These are phyloP conservation scores for Stylophora pistillata DNA, from an alignment of 64 coral and sea anemone genomes.

Conservation along the genomic window DNA sequence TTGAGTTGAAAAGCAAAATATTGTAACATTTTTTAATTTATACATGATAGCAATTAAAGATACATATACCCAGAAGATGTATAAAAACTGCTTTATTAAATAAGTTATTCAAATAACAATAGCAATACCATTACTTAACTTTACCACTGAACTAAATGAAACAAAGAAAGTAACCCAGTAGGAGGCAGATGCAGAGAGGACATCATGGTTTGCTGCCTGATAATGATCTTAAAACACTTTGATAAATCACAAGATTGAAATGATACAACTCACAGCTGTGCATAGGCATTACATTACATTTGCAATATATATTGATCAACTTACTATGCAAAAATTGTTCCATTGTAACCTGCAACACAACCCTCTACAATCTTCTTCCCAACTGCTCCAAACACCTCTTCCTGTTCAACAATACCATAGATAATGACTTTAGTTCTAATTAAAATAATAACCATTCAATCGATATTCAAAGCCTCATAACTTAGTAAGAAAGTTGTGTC, in stretches of 20 bases:
- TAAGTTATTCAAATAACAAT: background rate
- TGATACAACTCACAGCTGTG: background rate
- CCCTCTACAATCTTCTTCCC: slow-evolving; percentile 98
- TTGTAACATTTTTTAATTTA: too few species aligned
- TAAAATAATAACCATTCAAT: too few species aligned
- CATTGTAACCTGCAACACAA: slow-evolving; percentile 95
- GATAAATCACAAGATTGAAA: background rate
- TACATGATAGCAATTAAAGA: background rate
- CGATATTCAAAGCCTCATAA: too few species aligned
- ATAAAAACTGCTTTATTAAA: background rate
- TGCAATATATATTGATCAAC: background rate
- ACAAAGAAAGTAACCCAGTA: background rate
- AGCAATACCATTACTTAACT: background rate
- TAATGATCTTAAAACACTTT: background rate
- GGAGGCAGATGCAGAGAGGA: background rate
- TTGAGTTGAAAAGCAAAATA: too few species aligned
- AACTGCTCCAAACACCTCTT: slow-evolving; percentile 96
- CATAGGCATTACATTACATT: background rate
- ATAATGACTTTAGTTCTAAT: background rate
- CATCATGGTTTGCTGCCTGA: too few species aligned
- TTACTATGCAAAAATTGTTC: slow-evolving; percentile 99
- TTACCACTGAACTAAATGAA: background rate
- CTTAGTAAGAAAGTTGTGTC: too few species aligned
- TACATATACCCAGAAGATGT: background rate
- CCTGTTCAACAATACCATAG: slow-evolving; percentile 38